A percentile compares a stretch with the other conserved stretches of the same genome.
Conservation (phyloP, 1,140 invertebrate genomes). For the Drosophila murphyi region DNA sequence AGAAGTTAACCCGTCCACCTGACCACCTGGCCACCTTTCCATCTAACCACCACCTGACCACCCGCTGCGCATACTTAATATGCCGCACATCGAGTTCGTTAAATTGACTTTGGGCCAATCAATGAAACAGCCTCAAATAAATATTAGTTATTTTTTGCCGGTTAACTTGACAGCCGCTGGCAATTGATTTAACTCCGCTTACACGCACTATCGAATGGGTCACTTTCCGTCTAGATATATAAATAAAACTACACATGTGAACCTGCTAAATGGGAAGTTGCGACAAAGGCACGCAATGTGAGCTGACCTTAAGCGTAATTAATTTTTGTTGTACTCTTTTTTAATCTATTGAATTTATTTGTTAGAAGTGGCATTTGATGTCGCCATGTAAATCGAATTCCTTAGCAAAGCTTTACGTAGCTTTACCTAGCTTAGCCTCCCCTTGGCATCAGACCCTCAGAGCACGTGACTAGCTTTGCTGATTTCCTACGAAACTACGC, state of each 20-base stretch:
- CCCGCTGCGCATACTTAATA: slow-evolving; percentile 53
- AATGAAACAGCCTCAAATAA: slow-evolving; percentile 40
- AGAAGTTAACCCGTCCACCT: too few species aligned
- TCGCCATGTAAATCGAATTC: slow-evolving; percentile 44
- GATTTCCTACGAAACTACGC: slow-evolving; percentile 14
- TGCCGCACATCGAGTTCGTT: slow-evolving; percentile 30
- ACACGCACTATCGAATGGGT: slow-evolving; percentile 15
- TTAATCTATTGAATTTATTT: slow-evolving; percentile 55
- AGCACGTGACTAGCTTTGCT: slow-evolving; percentile 66
- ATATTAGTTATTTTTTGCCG: slow-evolving; percentile 39
- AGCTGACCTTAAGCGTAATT: slow-evolving; percentile 52
- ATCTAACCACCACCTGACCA: slow-evolving; percentile 7
- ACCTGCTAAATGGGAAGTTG: slow-evolving; percentile 7
- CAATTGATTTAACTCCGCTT: slow-evolving; percentile 7
- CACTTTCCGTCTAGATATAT: neutral
- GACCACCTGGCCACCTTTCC: too few species aligned
- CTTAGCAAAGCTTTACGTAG: neutral
- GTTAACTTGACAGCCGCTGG: slow-evolving; percentile 44
- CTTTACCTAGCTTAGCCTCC: slow-evolving; percentile 41
- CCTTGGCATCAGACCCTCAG: slow-evolving; percentile 63
- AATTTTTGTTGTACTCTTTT: slow-evolving; percentile 31
- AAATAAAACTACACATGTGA: neutral
- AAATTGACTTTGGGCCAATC: slow-evolving; percentile 26
- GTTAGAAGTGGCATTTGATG: slow-evolving; percentile 24
- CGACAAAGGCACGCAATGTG: slow-evolving; percentile 3